Conservation (phyloP, 2,113 vertebrate species). For the Otus sunia region DNA sequence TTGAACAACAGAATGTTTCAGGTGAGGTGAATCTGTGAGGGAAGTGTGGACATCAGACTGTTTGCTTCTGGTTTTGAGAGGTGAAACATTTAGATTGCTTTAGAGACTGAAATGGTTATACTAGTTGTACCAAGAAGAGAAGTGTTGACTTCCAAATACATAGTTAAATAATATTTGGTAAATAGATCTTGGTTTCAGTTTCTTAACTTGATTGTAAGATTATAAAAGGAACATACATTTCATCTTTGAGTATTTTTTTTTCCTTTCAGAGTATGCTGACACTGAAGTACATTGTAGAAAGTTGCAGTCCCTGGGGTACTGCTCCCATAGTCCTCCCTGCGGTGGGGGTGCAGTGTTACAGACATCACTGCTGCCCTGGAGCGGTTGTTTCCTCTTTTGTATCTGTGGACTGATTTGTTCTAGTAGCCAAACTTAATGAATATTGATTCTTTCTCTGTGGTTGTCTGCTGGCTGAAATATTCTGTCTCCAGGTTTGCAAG, state of each 20-base stretch:
- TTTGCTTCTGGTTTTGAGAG: neutral
- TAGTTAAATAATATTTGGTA: neutral
- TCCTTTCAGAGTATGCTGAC: neutral
- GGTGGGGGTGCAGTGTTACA: fast-evolving
- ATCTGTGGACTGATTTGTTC: no score
- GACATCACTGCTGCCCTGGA: neutral
- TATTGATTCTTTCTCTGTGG: fast-evolving
- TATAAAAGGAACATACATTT: neutral
- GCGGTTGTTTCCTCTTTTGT: neutral
- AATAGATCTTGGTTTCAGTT: neutral
- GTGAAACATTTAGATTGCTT: neutral
- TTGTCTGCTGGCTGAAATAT: neutral
- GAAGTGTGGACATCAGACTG: neutral
- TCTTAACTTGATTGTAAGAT: neutral
- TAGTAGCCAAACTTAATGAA: neutral
- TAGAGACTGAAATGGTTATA: neutral
- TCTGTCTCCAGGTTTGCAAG: neutral
- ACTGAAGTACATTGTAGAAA: neutral
- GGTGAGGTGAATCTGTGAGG: neutral
- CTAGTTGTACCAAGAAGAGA: neutral
- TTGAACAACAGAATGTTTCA: neutral
- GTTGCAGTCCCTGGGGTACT: neutral
- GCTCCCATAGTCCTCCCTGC: neutral
- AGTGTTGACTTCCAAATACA: neutral
- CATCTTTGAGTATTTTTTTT: neutral